These are phyloP conservation scores for Araneus ventricosus DNA, from an alignment of 1,140 invertebrate genomes.

Conservation along the genomic window DNA sequence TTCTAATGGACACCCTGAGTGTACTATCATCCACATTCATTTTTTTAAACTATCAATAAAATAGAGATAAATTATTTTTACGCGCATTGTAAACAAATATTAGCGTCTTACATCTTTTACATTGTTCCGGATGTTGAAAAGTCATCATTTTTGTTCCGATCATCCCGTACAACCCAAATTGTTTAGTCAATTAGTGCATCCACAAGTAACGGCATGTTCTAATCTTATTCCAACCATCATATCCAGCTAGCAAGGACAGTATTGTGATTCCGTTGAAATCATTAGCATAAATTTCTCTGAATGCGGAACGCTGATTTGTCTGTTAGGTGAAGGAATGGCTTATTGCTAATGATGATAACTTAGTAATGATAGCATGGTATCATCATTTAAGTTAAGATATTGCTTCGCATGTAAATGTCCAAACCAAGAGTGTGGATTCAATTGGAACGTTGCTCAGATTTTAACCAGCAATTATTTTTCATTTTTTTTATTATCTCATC, in stretches of 20 bases:
- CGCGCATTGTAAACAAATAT: no score
- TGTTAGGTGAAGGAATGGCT: constrained; percentile 64
- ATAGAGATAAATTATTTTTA: no score
- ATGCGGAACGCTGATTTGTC: constrained; percentile 60
- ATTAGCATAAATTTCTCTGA: constrained; percentile 73
- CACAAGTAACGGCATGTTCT: constrained; percentile 37
- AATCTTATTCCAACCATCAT: constrained; percentile 64
- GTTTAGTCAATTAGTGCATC: constrained; percentile 59
- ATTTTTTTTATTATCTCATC: constrained; percentile 25
- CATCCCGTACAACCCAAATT: constrained; percentile 31
- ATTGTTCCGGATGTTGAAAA: background rate
- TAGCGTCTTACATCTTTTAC: background rate
- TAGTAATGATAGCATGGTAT: constrained; percentile 58
- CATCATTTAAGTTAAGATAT: constrained; percentile 50
- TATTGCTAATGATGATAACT: constrained; percentile 71
- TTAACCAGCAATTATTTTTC: background rate
- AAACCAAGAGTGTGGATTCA: constrained; percentile 25
- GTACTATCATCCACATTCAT: no score
- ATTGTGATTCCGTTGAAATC: constrained; percentile 64
- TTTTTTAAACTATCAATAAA: no score
- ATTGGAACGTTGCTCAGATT: constrained; percentile 17
- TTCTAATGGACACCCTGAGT: no score
- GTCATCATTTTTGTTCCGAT: constrained; percentile 27
- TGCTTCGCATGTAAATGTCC: constrained; percentile 56
- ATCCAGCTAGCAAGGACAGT: constrained; percentile 20